Evolutionary conservation across 1,140 invertebrate genomes (phyloP), one percentile per base, ranked within the genome.

Genomic region (Geopemphigus sp.): DNA sequence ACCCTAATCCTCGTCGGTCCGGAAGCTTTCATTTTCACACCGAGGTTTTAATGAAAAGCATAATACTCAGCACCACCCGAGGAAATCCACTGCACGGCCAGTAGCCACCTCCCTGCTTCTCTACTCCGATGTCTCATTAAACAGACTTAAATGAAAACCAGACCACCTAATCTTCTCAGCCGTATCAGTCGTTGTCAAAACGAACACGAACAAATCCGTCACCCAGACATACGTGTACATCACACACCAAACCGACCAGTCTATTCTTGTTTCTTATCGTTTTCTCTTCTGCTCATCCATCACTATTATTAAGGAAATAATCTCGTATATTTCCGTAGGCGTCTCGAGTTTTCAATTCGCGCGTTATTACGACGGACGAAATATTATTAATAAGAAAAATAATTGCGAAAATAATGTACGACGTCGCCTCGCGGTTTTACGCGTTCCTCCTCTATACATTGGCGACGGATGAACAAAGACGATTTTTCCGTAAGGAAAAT

Each of bases 31-130:
- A 50, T 59, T 78, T 63, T 47, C 39, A 22, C 56, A 29, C 74
- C 57, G 74, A 78, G 57, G 74, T 78, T 78, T 78, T 78, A 78
- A 63, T 78, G 74, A 78, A 78, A 78, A 50, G 56, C 74, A 78
- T 63, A 78, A 63, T 61, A 17, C 22, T 26, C 1, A 12, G 57
- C 11, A 47, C 39, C 5, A n/a, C 24, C 32, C 22, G 6, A 14
- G 56, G 39, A 78, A 63, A 78, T 78, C 57, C 56, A 76, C 54
- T 61, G 73, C 15, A 19, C n/a, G 22, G 56, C 29, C 72, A 59
- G n/a, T 32, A 72, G 24, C 29, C 5, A 19, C 10, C 12, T 5
- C n/a, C 17, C n/a, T 6, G 4, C 19, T 45, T 63, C 17, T 78
- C 53, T 22, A 47, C 39, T 29, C 22, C 59, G 54, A 39, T 29